These are phyloP conservation scores for Perca schrenkii DNA, from an alignment of 2,113 vertebrate species.

Conservation along the genomic window DNA sequence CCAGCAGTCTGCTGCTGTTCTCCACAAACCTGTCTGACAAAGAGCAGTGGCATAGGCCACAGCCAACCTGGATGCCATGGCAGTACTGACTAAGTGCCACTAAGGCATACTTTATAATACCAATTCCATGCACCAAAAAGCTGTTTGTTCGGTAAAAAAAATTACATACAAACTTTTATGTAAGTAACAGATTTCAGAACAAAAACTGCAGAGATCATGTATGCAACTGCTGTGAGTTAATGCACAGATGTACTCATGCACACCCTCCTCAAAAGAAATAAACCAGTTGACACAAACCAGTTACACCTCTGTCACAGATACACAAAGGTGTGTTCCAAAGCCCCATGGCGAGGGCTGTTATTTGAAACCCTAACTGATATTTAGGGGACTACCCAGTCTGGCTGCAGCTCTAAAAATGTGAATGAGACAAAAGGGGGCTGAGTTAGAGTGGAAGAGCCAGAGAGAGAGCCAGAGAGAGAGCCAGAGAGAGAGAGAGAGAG, in stretches of 20 bases:
- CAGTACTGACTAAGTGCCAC: constrained; percentile 33
- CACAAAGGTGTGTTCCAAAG: constrained; percentile 82
- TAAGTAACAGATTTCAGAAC: background rate
- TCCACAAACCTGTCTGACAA: constrained; percentile 78
- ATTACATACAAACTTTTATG: background rate
- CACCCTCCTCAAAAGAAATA: constrained; percentile 66
- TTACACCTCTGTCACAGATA: constrained; percentile 75
- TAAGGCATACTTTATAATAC: constrained; percentile 24
- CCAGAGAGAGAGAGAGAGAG: constrained; percentile 26
- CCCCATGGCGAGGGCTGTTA: constrained; percentile 69
- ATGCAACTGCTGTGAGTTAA: constrained; percentile 17
- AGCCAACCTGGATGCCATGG: constrained; percentile 68
- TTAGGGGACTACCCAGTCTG: constrained; percentile 71
- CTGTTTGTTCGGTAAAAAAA: background rate
- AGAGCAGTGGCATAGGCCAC: constrained; percentile 68
- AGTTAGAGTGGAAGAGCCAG: constrained; percentile 34
- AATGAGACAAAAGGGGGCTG: constrained; percentile 64
- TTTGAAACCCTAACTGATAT: constrained; percentile 81
- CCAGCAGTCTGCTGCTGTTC: constrained; percentile 79
- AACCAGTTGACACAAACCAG: constrained; percentile 77
- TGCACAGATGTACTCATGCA: constrained; percentile 15
- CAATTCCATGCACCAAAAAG: background rate
- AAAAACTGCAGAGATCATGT: background rate
- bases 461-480: background rate
- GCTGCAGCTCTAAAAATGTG: constrained; percentile 66